Evolutionary conservation across 2,113 vertebrate species (phyloP), one percentile per base, ranked within the genome.

Genomic region (Ceyx cyanopectus): DNA sequence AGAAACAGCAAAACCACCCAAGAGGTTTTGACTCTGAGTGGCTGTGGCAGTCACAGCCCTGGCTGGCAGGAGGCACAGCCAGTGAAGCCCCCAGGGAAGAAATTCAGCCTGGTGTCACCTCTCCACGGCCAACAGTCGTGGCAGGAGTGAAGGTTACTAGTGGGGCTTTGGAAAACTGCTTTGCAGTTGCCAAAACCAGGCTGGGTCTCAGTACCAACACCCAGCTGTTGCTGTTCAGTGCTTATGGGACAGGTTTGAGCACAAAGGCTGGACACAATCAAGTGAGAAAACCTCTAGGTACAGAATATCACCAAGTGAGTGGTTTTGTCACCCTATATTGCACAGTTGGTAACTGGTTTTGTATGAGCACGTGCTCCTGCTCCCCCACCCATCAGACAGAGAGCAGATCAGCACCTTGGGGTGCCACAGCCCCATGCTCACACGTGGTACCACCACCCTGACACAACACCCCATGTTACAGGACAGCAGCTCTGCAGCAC

Each of bases 381-480:
- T 37, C 69, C 43, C 12, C 37, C 30, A 19, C 19, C 30, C 45
- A 30, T 23, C 48, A 26, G 29, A 26, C 32, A 57, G 17, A 77
- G 72, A 69, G 34, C 60, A 40, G 45, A 29, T 9, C 15, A 41
- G 26, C 40, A 50, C 3, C 24, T 18, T 15, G 51, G 40, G 70
- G 43, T 1, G 1, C 23, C n/a, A 13, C 72, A 22, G 14, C 26
- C 24, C 34, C 51, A 1, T 16, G 30, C 45, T 58, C 27, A 27
- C 68, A 19, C 17, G 0, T 7, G 22, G 12, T 45, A 73, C 8
- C 63, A 58, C 24, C 68, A 23, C 5, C 2, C 4, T 40, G 80
- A 20, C 76, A 54, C 46, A n/a, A 21, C 26, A 3, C 23, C n/a
- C 3, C 27, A 5, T 2, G 3, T 0, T 21, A 15, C 30, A 50